A percentile compares a stretch with the other conserved stretches of the same genome.
These are phyloP conservation scores for Rhinella marina DNA, from an alignment of 2,797 vertebrate genomes.

Conservation along the genomic window DNA sequence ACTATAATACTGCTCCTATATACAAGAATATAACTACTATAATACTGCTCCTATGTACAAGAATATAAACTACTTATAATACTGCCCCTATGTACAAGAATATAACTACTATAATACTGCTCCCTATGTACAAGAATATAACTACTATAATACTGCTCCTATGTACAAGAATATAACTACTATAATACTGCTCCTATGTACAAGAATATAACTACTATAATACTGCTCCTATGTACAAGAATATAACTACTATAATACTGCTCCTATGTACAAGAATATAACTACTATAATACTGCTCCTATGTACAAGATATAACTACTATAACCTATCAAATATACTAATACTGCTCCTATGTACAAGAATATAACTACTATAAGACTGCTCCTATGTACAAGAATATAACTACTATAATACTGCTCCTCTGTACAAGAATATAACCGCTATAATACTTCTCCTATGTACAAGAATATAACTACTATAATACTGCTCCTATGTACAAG, in stretches of 20 bases:
- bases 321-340: too few species aligned
- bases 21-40: background rate
- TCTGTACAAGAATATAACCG: background rate
- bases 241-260: slow-evolving; percentile 8
- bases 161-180: slow-evolving; percentile 6
- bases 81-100: background rate
- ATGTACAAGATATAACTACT: background rate
- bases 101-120: slow-evolving; percentile 12
- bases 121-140: slow-evolving; percentile 5
- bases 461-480: slow-evolving; percentile 9
- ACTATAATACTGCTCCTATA: background rate
- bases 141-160: slow-evolving; percentile 5
- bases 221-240: background rate
- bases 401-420: slow-evolving; percentile 1
- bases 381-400: background rate
- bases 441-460: background rate
- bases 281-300: background rate
- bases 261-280: background rate
- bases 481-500: background rate
- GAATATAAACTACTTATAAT: slow-evolving; percentile 1
- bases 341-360: background rate
- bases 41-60: background rate
- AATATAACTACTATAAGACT: slow-evolving; percentile 1
- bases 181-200: slow-evolving; percentile 3
- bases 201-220: slow-evolving; percentile 2